Evolutionary conservation across 2,113 vertebrate genomes (phyloP).

Genomic region (Edolisoma coerulescens): DNA sequence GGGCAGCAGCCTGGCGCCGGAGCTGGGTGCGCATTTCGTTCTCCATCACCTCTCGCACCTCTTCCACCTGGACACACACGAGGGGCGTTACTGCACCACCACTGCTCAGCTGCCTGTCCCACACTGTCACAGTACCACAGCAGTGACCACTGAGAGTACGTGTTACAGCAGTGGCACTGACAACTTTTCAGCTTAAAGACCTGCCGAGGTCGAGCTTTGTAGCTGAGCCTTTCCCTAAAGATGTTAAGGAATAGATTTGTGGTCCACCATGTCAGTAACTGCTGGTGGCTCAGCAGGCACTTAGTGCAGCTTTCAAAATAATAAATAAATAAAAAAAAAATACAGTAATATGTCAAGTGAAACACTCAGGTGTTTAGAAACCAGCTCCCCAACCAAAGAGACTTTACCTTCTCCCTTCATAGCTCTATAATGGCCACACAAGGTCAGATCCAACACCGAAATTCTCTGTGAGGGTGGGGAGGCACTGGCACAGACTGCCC

Average conservation of each 20-base stretch:
- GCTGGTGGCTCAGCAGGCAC: not conserved
- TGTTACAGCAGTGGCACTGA: not conserved
- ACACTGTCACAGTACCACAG: rapidly evolving
- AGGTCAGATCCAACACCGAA: not conserved
- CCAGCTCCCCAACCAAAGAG: not conserved
- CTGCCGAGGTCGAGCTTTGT: rapidly evolving
- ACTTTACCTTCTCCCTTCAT: rapidly evolving
- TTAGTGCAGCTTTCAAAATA: not conserved
- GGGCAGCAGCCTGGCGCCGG: conserved; percentile 91
- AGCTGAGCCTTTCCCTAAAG: not conserved
- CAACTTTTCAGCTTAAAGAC: not conserved
- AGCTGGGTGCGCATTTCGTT: conserved; percentile 96
- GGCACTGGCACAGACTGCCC: too few species aligned
- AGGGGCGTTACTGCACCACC: rapidly evolving
- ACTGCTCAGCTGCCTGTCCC: not conserved
- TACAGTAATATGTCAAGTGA: not conserved
- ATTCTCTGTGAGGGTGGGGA: not conserved
- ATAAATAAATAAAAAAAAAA: rapidly evolving
- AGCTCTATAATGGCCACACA: rapidly evolving
- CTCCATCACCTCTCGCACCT: conserved; percentile 94
- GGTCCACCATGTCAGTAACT: rapidly evolving
- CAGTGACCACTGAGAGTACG: rapidly evolving
- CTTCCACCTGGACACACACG: conserved; percentile 73
- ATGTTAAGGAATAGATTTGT: rapidly evolving
- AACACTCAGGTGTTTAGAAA: not conserved